phyloP scores from a whole-genome alignment of 2,888 invertebrate species.

The Clitarchus hookeri region DNA sequence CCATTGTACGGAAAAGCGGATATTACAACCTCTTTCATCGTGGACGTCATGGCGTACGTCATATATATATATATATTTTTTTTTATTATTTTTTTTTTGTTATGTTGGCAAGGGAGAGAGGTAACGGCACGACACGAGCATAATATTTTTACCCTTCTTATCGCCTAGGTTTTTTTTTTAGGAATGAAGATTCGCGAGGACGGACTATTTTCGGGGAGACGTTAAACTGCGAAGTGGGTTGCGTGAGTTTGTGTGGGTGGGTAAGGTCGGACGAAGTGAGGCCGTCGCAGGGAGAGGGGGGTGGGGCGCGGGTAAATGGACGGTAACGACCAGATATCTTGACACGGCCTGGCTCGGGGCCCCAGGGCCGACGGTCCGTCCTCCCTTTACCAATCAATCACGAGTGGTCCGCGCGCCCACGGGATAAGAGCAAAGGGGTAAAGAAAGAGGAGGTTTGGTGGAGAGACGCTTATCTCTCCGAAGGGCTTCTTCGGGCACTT shows the following conservation, averaged over 20 bases:
- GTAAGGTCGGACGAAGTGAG: background rate
- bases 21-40: too few relatives aligned
- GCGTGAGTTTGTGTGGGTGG: background rate
- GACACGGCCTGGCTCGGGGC: background rate
- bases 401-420: background rate
- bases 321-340: constrained; percentile 9
- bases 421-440: background rate
- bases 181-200: background rate
- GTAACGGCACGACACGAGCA: background rate
- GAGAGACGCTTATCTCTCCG: background rate
- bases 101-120: background rate
- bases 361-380: background rate
- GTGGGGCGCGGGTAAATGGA: background rate
- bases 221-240: background rate
- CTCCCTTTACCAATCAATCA: background rate
- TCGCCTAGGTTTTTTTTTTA: background rate
- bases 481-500: constrained; percentile 7
- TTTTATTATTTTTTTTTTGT: too few relatives aligned
- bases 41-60: too few relatives aligned
- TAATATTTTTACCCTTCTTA: background rate
- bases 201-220: background rate
- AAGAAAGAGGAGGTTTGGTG: background rate
- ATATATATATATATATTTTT: too few relatives aligned
- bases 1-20: too few relatives aligned
- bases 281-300: background rate